Evolutionary conservation across 2,797 vertebrate species (phyloP).

Genomic region (Syndactyla subalaris): DNA sequence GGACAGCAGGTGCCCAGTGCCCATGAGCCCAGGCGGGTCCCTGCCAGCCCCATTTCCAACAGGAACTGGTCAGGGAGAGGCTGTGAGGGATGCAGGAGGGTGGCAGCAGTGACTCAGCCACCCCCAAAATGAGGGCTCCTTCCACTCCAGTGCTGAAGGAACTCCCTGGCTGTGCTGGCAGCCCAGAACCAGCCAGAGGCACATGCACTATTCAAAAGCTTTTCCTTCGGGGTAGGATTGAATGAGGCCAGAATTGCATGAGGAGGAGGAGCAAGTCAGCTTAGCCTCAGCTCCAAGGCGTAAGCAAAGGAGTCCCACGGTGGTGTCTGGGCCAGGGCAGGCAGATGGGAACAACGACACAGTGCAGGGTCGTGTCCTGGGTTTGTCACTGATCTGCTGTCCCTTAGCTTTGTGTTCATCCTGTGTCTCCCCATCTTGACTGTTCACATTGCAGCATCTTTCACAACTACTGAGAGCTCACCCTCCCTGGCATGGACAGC

Average conservation of each 20-base stretch:
- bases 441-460: not conserved
- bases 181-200: not conserved
- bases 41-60: not conserved
- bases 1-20: not conserved
- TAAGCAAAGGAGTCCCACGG: not conserved
- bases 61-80: not conserved
- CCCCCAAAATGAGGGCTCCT: not conserved
- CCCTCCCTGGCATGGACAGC: not conserved
- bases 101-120: not conserved
- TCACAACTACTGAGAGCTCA: fast-evolving
- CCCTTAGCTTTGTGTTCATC: not conserved
- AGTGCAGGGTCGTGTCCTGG: not conserved
- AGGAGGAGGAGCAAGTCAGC: not conserved
- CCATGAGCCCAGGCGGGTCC: not conserved
- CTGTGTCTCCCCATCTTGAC: not conserved
- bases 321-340: not conserved
- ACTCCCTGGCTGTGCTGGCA: not conserved
- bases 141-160: not conserved
- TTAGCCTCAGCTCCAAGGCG: not conserved
- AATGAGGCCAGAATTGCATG: not conserved
- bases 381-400: not conserved
- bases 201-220: not conserved
- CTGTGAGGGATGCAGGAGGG: not conserved
- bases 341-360: not conserved
- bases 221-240: not conserved